Base-by-base conservation (phyloP, 2,888 invertebrate species). In the Prostheceraeus crozeri region DNA sequence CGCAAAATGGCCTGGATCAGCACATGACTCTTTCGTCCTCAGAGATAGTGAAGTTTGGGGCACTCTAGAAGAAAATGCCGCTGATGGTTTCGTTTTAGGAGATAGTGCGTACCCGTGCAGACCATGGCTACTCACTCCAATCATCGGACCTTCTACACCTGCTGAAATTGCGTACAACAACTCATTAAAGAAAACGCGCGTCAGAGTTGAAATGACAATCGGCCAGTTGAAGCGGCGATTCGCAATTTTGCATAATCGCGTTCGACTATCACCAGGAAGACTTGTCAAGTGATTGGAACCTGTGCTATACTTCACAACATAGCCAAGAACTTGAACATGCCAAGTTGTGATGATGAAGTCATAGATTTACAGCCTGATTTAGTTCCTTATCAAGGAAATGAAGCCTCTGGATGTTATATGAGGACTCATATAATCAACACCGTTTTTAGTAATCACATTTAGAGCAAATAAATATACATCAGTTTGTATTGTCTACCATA, bases 1-100 rank as follows among this genome's bases (percentile, higher is more conserved):
- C 10, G 66, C 57, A 8, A 60, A 65, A 35, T 68, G 63, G 63
- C 66, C 66, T 0, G 68, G 68, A 2, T 46, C 61, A 14, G 60
- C 63, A 1, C 65, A 68, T 57, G 67, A 67, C 27, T 35, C 53
- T 16, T 61, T 64, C 31, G 63, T 68, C 10, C 66, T 65, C 3
- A 33, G 52, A 3, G 19, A 23, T 4, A 52, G 63, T 25, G 14
- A 36, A n/a, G 46, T 60, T 19, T 60, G 57, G 56, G 60, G 57
- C 57, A n/a, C 35, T n/a, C 54, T 62, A 35, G 45, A 62, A 31
- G 48, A 30, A 19, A 60, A 60, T 35, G 52, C 31, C 11, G 58
- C 63, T 19, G 33, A 48, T 14, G 61, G 27, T 4, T 23, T 56
- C 6, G 45, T 62, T 35, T 45, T 53, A 1, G 56, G 61, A n/a